Evolutionary conservation across 2,888 invertebrate genomes (phyloP), one percentile per base, ranked within the genome.

Genomic region (Sclerodermus sp.): DNA sequence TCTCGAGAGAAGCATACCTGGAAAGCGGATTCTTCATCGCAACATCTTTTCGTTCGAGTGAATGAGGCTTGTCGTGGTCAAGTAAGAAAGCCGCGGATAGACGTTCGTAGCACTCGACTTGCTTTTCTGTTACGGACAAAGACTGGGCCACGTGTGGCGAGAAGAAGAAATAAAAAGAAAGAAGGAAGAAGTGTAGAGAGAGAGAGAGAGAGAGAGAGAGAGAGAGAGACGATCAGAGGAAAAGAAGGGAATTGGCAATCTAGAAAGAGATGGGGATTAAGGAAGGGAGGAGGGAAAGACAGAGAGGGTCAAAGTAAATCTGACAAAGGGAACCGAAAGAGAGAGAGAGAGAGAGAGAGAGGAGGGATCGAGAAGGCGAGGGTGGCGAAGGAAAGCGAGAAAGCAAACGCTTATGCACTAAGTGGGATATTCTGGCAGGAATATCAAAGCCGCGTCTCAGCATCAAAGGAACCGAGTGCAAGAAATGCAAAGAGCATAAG

Each of bases 401-500:
- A 45, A 49, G 42, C 49, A 42, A 45, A 55, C 40, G 49, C 55
- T 55, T 54, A 60, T 60, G 50, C 55, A 48, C 57, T 49, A 59
- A 64, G 62, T 59, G 67, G 64, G 67, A 70, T 70, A 72, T 72
- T 74, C 71, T 74, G 74, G 74, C 71, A 73, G 67, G 64, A 70
- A 72, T 74, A 74, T 74, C 73, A 74, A 74, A 74, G 73, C 66
- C 56, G 51, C 56, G 63, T 51, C n/a, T n/a, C 65, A 55, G 66
- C 70, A 64, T 71, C 71, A 71, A 71, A 71, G 72, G 67, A 68
- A 59, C 58, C 56, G 58, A 46, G 38, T 42, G 16, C 31, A 29
- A 23, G 42, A 40, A 32, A 38, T 37, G 29, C 46, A 31, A 31
- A 46, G 16, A 45, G 49, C 54, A 56, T 56, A 50, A 57, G 51